Evolutionary conservation across 2,113 vertebrate species (phyloP).

Genomic region (Daubentonia madagascariensis): DNA sequence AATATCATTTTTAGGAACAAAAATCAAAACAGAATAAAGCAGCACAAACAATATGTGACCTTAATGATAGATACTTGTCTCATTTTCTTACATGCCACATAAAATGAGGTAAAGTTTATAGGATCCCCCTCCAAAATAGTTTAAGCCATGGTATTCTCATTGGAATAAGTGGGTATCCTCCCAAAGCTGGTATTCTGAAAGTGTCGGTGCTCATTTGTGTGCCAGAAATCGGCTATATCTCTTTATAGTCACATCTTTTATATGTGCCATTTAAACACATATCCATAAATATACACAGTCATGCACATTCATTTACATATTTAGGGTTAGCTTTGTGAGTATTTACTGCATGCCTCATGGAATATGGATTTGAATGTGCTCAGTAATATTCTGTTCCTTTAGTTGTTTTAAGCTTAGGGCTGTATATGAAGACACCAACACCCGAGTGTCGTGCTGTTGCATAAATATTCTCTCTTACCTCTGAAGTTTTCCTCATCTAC

Average conservation of each 20-base stretch:
- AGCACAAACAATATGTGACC: background rate
- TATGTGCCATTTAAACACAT: slow-evolving; percentile 35
- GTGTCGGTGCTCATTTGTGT: background rate
- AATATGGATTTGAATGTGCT: slow-evolving; percentile 46
- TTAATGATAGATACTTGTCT: background rate
- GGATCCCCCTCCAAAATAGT: background rate
- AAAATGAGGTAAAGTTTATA: slow-evolving; percentile 15
- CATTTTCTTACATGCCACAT: background rate
- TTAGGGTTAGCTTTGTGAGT: slow-evolving; percentile 2
- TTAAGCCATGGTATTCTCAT: background rate
- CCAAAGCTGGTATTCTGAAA: background rate
- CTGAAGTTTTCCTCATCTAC: slow-evolving; percentile 79
- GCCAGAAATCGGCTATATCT: slow-evolving; percentile 21
- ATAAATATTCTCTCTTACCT: slow-evolving; percentile 72
- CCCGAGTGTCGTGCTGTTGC: background rate
- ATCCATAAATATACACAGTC: slow-evolving; percentile 8
- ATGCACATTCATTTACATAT: slow-evolving; percentile 45
- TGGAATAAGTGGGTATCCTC: background rate
- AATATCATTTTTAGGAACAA: background rate
- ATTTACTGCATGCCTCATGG: slow-evolving; percentile 14
- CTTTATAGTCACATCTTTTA: slow-evolving; percentile 27
- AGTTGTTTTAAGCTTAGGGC: slow-evolving; percentile 38
- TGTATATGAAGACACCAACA: background rate
- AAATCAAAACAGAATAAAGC: slow-evolving; percentile 10
- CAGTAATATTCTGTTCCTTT: background rate